phyloP scores from a whole-genome alignment of 1,140 invertebrate genomes.

The Drosophila ambigua region DNA sequence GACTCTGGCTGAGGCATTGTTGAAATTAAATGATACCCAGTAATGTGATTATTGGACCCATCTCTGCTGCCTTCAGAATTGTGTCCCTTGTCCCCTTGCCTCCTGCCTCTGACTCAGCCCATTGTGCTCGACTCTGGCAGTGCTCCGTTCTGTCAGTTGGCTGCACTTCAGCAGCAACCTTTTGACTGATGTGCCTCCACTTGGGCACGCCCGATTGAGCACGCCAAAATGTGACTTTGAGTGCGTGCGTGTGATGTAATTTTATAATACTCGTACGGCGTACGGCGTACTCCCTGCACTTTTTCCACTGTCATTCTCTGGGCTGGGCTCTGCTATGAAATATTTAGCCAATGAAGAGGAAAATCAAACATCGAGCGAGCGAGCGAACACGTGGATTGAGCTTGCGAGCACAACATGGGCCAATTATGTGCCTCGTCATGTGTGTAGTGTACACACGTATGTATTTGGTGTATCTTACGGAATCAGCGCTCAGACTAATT shows the following conservation, averaged over 20 bases:
- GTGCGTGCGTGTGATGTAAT: constrained; percentile 20
- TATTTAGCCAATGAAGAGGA: constrained; percentile 71
- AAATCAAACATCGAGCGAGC: constrained; percentile 64
- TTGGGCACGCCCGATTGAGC: constrained; percentile 74
- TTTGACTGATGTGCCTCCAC: constrained; percentile 59
- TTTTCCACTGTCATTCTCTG: constrained; percentile 35
- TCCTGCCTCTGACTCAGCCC: constrained; percentile 32
- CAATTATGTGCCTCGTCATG: constrained; percentile 74
- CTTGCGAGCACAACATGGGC: constrained; percentile 32
- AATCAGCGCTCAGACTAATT: constrained; percentile 69
- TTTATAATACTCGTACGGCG: constrained; percentile 53
- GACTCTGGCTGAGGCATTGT: constrained; percentile 44
- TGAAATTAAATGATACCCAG: constrained; percentile 74
- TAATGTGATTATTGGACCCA: constrained; percentile 69
- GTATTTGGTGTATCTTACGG: constrained; percentile 43
- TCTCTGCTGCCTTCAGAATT: too few relatives aligned
- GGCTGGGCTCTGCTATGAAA: constrained; percentile 38
- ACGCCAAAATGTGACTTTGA: constrained; percentile 49
- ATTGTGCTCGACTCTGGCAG: constrained; percentile 23
- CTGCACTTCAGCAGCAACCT: constrained; percentile 67
- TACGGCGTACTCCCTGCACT: background rate
- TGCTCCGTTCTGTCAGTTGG: constrained; percentile 38
- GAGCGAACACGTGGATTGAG: constrained; percentile 18
- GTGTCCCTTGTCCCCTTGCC: background rate
- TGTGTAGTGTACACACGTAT: constrained; percentile 37